phyloP scores from a whole-genome alignment of 1,140 invertebrate species.

The Helicoverpa armigera region DNA sequence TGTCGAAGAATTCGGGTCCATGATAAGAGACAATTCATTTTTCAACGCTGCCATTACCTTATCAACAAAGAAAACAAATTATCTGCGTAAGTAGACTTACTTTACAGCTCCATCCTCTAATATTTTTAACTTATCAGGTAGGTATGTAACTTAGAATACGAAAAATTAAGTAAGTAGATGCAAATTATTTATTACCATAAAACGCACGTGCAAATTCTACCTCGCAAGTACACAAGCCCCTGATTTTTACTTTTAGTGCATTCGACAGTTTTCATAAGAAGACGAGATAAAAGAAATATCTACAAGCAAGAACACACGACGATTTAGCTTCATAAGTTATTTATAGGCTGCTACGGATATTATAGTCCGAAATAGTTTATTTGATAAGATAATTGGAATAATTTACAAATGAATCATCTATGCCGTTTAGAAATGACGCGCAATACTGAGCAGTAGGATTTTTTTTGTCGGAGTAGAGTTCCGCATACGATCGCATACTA shows the following conservation, averaged over 20 bases:
- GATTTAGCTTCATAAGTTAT: conserved; percentile 9
- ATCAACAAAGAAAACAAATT: conserved; percentile 45
- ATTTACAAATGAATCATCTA: conserved; percentile 13
- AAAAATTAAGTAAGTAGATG: too few species aligned
- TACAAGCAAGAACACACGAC: background rate
- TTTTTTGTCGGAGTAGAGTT: background rate
- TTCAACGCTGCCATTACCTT: conserved; percentile 41
- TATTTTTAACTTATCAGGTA: background rate
- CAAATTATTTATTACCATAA: too few species aligned
- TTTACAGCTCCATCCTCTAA: conserved; percentile 7
- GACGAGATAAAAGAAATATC: background rate
- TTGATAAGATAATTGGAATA: conserved; percentile 14
- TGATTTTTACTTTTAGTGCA: too few species aligned
- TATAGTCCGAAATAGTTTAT: background rate
- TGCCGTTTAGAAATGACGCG: background rate
- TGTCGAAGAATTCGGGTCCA: conserved; percentile 37
- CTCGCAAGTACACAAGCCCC: too few species aligned
- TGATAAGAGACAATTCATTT: conserved; percentile 45
- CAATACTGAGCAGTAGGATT: background rate
- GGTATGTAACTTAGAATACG: too few species aligned
- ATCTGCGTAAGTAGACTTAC: background rate
- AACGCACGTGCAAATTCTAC: too few species aligned
- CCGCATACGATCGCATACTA: background rate
- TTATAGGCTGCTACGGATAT: background rate
- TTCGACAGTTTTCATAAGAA: too few species aligned